Conservation (phyloP, 2,113 vertebrate genomes). For the Malaclemys terrapin region DNA sequence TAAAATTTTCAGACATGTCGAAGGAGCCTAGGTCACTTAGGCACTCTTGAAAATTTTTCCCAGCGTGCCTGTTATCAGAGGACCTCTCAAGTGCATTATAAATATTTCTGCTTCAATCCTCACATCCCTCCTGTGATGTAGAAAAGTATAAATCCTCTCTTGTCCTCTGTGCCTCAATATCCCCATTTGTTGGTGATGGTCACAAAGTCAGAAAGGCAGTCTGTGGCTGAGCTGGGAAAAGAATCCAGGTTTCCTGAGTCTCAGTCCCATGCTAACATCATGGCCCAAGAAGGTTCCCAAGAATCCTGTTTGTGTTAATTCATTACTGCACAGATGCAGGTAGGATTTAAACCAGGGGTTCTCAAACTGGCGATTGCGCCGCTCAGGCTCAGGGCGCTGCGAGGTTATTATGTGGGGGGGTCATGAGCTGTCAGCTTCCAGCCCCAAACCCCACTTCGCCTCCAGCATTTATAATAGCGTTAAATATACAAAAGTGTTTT, state of each 20-base stretch:
- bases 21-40: neutral
- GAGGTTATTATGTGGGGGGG: neutral
- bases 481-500: no score
- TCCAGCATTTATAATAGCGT: no score
- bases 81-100: neutral
- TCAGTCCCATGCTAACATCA: neutral
- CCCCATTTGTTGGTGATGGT: neutral
- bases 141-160: neutral
- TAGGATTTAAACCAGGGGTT: neutral
- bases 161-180: neutral
- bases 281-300: fast-evolving
- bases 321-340: neutral
- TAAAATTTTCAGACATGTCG: neutral
- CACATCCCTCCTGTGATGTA: fast-evolving
- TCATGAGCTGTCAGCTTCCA: no score
- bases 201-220: neutral
- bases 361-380: no score
- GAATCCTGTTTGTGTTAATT: neutral
- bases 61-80: neutral
- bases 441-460: no score
- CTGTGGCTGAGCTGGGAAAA: neutral
- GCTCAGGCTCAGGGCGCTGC: no score
- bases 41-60: neutral
- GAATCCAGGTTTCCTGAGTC: neutral
- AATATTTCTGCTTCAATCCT: neutral